These are phyloP conservation scores for Norana najaformis DNA, from an alignment of 2,888 invertebrate species.

Conservation along the genomic window DNA sequence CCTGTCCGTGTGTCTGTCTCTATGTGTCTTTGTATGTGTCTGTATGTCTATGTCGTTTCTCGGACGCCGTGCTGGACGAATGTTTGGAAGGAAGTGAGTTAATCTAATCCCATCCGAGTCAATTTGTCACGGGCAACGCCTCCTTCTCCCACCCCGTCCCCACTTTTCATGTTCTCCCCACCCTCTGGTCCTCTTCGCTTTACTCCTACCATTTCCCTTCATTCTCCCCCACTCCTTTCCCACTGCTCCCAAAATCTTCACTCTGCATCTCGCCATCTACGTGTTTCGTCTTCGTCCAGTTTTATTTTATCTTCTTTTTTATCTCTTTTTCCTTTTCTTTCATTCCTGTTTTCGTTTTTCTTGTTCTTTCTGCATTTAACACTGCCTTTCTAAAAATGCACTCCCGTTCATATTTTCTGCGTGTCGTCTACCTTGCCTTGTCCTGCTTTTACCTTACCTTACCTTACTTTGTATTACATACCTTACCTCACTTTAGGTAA, in stretches of 20 bases:
- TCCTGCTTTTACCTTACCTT: no score
- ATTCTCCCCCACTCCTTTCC: neutral
- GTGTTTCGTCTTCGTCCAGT: no score
- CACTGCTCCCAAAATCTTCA: neutral
- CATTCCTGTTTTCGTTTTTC: no score
- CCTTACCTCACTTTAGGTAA: no score
- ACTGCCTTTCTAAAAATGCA: no score
- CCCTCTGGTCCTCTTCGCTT: neutral
- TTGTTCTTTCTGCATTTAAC: no score
- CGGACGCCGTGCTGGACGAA: neutral
- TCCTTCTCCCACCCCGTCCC: neutral
- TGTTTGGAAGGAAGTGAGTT: neutral
- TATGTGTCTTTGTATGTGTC: neutral
- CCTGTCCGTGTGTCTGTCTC: neutral
- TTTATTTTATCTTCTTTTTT: neutral
- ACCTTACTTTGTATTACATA: no score
- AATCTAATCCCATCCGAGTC: slow-evolving; percentile 1
- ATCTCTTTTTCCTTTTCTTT: no score
- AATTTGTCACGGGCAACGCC: neutral
- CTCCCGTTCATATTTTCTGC: no score
- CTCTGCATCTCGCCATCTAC: neutral
- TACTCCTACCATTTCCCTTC: neutral
- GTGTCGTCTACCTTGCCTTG: no score
- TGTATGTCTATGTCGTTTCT: neutral
- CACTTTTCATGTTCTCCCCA: neutral